Evolutionary conservation across 2,888 invertebrate genomes (phyloP).

Genomic region (Eumacrocentrus americanus): DNA sequence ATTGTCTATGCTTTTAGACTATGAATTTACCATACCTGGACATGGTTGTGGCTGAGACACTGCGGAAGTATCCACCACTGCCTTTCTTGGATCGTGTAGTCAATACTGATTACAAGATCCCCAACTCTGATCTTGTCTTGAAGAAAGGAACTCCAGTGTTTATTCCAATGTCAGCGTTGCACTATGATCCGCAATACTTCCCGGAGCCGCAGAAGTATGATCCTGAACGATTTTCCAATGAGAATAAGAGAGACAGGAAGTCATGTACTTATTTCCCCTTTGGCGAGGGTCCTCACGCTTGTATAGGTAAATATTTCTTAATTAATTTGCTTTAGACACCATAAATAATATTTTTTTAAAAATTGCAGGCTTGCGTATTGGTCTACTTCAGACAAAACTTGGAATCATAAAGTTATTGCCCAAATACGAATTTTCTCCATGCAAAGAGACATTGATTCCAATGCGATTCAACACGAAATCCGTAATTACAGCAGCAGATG

Average conservation of each 20-base stretch:
- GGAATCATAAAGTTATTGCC: constrained; percentile 45
- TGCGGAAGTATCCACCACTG: constrained; percentile 59
- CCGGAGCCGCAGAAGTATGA: constrained; percentile 59
- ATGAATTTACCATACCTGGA: constrained; percentile 46
- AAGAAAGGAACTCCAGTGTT: constrained; percentile 53
- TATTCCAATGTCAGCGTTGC: constrained; percentile 56
- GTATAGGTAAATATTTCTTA: constrained; percentile 49
- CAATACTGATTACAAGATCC: constrained; percentile 46
- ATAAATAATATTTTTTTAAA: too few relatives aligned
- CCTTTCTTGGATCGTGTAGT: constrained; percentile 47
- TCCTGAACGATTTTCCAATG: constrained; percentile 58
- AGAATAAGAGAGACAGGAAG: constrained; percentile 49
- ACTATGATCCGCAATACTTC: constrained; percentile 56
- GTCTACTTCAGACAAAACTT: constrained; percentile 49
- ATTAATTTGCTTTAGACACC: not conserved
- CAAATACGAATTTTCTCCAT: constrained; percentile 44
- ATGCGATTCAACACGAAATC: constrained; percentile 41
- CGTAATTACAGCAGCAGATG: constrained; percentile 35
- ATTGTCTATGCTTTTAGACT: constrained; percentile 32
- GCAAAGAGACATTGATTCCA: constrained; percentile 43
- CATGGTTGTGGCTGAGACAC: constrained; percentile 54
- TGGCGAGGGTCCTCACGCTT: constrained; percentile 56
- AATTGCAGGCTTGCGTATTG: constrained; percentile 47
- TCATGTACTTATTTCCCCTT: constrained; percentile 52
- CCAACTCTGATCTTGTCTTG: constrained; percentile 43